Conservation (phyloP, 2,113 vertebrate genomes). For the Clinocottus analis region DNA sequence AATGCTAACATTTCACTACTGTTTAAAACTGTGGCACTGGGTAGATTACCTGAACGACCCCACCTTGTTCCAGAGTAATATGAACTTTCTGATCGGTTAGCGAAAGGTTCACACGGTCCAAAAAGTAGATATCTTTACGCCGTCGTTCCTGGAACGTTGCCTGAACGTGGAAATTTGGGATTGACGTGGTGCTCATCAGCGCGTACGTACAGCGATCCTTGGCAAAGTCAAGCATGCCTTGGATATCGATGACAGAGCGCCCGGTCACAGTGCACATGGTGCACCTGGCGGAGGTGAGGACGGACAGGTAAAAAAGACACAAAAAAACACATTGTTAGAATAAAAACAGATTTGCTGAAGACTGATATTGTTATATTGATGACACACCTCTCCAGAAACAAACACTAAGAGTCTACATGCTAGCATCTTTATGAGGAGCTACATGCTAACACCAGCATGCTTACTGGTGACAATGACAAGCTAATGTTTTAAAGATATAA, state of each 20-base stretch:
- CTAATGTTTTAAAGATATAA: too few species aligned
- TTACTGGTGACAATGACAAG: too few species aligned
- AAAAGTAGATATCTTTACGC: not conserved
- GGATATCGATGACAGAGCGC: not conserved
- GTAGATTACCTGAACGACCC: not conserved
- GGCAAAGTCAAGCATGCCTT: not conserved
- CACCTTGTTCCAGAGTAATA: constrained; percentile 2
- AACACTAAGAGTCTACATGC: too few species aligned
- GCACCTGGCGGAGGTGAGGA: not conserved
- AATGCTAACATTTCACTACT: not conserved
- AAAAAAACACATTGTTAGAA: not conserved
- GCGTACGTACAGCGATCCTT: constrained; percentile 2
- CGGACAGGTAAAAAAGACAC: too few species aligned
- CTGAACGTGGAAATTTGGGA: not conserved
- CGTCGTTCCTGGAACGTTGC: constrained; percentile 2
- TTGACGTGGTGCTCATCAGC: not conserved
- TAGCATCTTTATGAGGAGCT: too few species aligned
- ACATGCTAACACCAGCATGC: too few species aligned
- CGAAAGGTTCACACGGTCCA: constrained; percentile 1
- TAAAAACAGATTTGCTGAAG: not conserved
- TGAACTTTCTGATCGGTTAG: not conserved
- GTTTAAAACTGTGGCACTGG: not conserved
- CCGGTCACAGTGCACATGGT: not conserved
- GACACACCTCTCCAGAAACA: too few species aligned
- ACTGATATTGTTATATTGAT: too few species aligned